Evolutionary conservation across 2,797 vertebrate genomes (phyloP).

Genomic region (Helarctos malayanus): DNA sequence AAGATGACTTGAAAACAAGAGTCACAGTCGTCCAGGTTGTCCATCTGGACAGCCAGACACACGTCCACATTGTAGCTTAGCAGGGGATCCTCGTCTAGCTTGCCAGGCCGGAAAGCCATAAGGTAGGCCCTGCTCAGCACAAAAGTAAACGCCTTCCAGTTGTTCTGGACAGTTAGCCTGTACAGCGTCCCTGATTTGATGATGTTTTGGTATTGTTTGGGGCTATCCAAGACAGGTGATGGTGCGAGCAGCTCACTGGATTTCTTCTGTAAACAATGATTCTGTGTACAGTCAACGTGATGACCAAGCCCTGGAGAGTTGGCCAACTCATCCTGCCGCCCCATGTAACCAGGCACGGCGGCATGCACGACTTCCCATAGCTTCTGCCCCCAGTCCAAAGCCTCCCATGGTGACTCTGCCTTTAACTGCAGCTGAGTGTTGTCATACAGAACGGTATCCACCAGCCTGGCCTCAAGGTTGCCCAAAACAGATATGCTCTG

Average conservation of each 20-base stretch:
- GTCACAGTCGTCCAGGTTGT: slow-evolving; percentile 89
- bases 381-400: slow-evolving; percentile 95
- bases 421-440: slow-evolving; percentile 95
- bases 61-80: slow-evolving; percentile 92
- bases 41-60: slow-evolving; percentile 93
- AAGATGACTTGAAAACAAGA: slow-evolving; percentile 95
- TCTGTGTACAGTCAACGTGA: slow-evolving; percentile 81
- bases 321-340: slow-evolving; percentile 86
- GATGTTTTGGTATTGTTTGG: slow-evolving; percentile 92
- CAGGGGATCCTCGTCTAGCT: slow-evolving; percentile 93
- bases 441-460: slow-evolving; percentile 95
- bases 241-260: slow-evolving; percentile 87
- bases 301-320: slow-evolving; percentile 86
- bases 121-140: slow-evolving; percentile 94
- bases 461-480: slow-evolving; percentile 92
- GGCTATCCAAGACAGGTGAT: slow-evolving; percentile 90
- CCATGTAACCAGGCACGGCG: slow-evolving; percentile 86
- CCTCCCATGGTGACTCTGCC: slow-evolving; percentile 95
- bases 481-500: slow-evolving; percentile 93
- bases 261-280: slow-evolving; percentile 85
- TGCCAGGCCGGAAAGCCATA: slow-evolving; percentile 94
- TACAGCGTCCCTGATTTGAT: slow-evolving; percentile 95
- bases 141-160: slow-evolving; percentile 97
- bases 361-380: slow-evolving; percentile 94
- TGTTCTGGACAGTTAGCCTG: slow-evolving; percentile 94